Base-by-base conservation (phyloP, 2,888 invertebrate genomes). In the Aphodius sticticus region DNA sequence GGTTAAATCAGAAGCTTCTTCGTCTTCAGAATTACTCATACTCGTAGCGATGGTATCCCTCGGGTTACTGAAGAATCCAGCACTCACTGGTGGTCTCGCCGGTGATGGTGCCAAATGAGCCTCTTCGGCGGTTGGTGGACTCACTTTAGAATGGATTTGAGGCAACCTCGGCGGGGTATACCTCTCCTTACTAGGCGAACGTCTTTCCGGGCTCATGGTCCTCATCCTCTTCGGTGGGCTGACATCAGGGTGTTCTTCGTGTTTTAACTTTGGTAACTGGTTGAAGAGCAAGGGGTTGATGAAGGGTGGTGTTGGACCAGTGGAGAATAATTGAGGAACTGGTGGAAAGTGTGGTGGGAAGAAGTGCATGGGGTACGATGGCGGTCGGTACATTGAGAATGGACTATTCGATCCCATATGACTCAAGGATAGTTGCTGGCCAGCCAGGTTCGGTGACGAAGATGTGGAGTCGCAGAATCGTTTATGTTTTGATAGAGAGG, bases 401-500 rank as follows among this genome's bases (percentile, higher is more conserved):
- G 94, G 94, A 82, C 88, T 88, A 80, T 87, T 88, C 79, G 85
- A 87, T 78, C 82, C 85, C 86, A 88, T 89, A 70, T 86, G 87
- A 77, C 86, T 86, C 70, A 87, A 77, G 16, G 86, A 85, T 72
- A 88, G 80, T 78, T 86, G 87, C 14, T 86, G 85, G 69, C 86
- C 86, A 85, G 87, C 87, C 36, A 88, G 85, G 4, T 88, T 87
- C 14, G 86, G 82, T 26, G 88, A 84, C 0, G 92, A 89, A 76
- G 92, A 90, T 37, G 95, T 93, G 2, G 97, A 95, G 89, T 98
- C 98, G 90, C 99, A 99, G 90, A 97, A 98, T 84, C 98, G 92
- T 90, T 98, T 97, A 90, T 99, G 99, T 87, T 99, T 99, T 83
- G 97, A 94, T 76, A 99, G 92, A 37, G 97, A 96, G 2, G 97